A percentile compares a stretch with the other conserved stretches of the same genome.
Conservation (phyloP, 2,888 invertebrate genomes). For the Octodonta nipae region DNA sequence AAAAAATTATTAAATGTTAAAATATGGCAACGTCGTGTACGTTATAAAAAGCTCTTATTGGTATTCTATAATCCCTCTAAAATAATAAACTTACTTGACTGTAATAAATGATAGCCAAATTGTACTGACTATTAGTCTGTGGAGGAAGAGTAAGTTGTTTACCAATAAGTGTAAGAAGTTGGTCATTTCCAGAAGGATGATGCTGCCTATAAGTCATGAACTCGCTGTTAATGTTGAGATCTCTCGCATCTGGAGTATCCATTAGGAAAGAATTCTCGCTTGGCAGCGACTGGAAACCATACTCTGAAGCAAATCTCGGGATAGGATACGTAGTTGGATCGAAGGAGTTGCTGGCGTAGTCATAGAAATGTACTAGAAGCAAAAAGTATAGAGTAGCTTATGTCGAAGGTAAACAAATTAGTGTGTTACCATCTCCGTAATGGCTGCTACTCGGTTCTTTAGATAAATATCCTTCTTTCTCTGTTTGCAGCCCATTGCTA, state of each 20-base stretch:
- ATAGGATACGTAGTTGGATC: constrained; percentile 59
- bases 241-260: constrained; percentile 39
- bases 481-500: constrained; percentile 65
- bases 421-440: no score
- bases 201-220: constrained; percentile 76
- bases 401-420: no score
- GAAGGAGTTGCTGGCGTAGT: constrained; percentile 73
- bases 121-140: constrained; percentile 40
- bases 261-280: constrained; percentile 52
- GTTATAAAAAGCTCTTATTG: no score
- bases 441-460: no score
- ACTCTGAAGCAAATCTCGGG: constrained; percentile 87
- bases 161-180: constrained; percentile 47
- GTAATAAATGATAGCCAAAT: constrained; percentile 61
- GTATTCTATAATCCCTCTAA: no score
- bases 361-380: constrained; percentile 71
- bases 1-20: no score
- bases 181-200: constrained; percentile 54
- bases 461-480: constrained; percentile 61
- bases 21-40: no score
- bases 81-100: constrained; percentile 51
- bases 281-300: constrained; percentile 86
- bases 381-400: no score
- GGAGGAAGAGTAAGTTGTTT: constrained; percentile 47
- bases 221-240: constrained; percentile 42